phyloP scores from a whole-genome alignment of 2,888 invertebrate genomes.

The Drosophila hamatofila region DNA sequence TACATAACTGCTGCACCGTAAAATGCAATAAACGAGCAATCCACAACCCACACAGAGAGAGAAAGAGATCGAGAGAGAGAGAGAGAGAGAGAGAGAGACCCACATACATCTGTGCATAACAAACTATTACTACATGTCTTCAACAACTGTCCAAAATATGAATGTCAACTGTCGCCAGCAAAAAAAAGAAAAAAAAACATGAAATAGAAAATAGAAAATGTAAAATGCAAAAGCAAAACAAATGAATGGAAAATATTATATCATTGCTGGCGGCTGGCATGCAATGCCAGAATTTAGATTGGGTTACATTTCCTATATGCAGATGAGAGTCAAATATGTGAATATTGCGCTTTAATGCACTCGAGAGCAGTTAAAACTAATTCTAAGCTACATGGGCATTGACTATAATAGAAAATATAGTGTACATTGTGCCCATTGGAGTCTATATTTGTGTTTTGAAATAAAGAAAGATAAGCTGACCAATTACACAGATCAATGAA shows the following conservation, averaged over 20 bases:
- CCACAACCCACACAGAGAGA: conserved; percentile 23
- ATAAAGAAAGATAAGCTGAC: too few species aligned
- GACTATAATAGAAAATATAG: too few species aligned
- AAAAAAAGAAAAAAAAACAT: not conserved
- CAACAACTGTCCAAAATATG: conserved; percentile 21
- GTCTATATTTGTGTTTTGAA: too few species aligned
- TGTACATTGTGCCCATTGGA: too few species aligned
- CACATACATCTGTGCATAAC: conserved; percentile 18
- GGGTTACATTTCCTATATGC: not conserved
- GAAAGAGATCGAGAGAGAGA: not conserved
- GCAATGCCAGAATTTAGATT: conserved; percentile 22
- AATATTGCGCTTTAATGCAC: not conserved
- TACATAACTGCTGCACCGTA: conserved; percentile 45
- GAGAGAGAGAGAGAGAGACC: not conserved
- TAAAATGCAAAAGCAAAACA: not conserved
- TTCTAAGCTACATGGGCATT: not conserved
- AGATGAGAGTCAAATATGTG: not conserved
- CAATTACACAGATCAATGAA: too few species aligned
- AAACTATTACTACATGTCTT: conserved; percentile 14
- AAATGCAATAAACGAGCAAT: conserved; percentile 69
- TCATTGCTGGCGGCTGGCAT: conserved; percentile 18
- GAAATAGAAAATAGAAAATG: not conserved
- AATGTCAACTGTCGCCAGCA: conserved; percentile 32
- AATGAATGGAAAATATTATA: conserved; percentile 28
- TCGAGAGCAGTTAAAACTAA: not conserved